Conservation (phyloP, 2,888 invertebrate genomes). For the Eueremaeus valkanovi region DNA sequence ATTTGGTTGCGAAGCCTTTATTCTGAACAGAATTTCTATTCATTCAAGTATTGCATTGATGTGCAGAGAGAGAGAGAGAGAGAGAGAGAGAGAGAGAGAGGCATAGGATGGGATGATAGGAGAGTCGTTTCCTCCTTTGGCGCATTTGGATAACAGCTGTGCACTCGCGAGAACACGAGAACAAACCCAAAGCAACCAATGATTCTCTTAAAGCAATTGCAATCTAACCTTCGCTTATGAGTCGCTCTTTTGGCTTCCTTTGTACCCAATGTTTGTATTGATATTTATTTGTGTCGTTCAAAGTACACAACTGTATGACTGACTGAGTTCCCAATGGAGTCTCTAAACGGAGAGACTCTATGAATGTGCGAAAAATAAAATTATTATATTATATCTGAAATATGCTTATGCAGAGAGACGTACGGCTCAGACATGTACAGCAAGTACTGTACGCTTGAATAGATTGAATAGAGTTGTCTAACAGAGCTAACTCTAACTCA, state of each 20-base stretch:
- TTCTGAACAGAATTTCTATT: background rate
- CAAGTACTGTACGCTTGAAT: too few species aligned
- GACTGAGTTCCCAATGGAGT: too few species aligned
- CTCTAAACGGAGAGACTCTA: too few species aligned
- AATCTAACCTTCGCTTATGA: background rate
- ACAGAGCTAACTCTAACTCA: too few species aligned
- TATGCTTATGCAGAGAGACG: background rate
- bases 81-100: background rate
- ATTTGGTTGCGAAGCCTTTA: background rate
- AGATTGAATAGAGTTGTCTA: too few species aligned
- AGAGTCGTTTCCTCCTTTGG: background rate
- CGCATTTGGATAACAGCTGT: slow-evolving; percentile 24
- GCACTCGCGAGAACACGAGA: background rate
- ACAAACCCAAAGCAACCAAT: background rate
- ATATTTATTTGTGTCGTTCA: slow-evolving; percentile 4
- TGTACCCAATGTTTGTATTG: slow-evolving; percentile 3
- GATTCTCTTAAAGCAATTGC: background rate
- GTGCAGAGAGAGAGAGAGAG: background rate
- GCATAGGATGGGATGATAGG: background rate
- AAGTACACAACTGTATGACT: background rate
- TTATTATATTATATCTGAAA: background rate
- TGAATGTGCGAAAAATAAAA: background rate
- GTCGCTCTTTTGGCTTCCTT: background rate
- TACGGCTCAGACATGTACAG: slow-evolving; percentile 1
- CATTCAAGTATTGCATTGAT: background rate